Percentiles rank a stretch among this genome's conserved stretches.
Evolutionary conservation across 2,797 vertebrate genomes (phyloP).

Genomic region (Lithobates pipiens): DNA sequence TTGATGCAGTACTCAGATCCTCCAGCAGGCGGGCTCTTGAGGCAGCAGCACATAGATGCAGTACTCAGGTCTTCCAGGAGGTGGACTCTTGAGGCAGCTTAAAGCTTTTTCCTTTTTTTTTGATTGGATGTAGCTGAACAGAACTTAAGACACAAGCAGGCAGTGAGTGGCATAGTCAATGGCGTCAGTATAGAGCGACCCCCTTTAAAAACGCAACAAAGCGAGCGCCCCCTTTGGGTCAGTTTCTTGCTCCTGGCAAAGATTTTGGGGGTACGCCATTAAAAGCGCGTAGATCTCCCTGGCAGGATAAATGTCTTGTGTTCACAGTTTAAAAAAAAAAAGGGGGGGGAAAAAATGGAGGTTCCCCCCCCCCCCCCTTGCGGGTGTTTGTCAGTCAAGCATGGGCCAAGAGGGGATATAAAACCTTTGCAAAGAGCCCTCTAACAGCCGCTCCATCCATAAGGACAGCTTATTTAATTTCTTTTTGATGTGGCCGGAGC

Average conservation of each 20-base stretch:
- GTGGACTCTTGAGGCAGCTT: constrained; percentile 10
- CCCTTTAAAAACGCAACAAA: neutral
- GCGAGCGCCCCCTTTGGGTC: neutral
- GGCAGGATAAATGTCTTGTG: constrained; percentile 29
- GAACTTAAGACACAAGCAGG: constrained; percentile 50
- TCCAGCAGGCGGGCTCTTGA: neutral
- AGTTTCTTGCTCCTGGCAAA: constrained; percentile 55
- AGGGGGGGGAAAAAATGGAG: neutral
- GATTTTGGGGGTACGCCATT: constrained; percentile 10
- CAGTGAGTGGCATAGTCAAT: constrained; percentile 26
- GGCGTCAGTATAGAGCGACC: neutral
- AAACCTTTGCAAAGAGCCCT: constrained; percentile 93
- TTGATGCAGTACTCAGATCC: neutral
- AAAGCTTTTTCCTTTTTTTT: constrained; percentile 9
- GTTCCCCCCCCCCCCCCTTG: constrained; percentile 55
- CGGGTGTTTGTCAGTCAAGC: constrained; percentile 78
- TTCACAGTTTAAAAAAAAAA: constrained; percentile 48
- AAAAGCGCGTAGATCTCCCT: neutral
- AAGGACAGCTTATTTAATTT: constrained; percentile 92
- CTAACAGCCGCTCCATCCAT: constrained; percentile 97
- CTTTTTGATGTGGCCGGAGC: constrained; percentile 80
- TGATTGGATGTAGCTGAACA: constrained; percentile 30
- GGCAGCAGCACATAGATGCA: constrained; percentile 6
- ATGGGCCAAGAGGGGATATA: constrained; percentile 93
- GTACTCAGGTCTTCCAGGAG: neutral